Evolutionary conservation across 2,797 vertebrate genomes (phyloP).

Genomic region (Sternotherus odoratus): DNA sequence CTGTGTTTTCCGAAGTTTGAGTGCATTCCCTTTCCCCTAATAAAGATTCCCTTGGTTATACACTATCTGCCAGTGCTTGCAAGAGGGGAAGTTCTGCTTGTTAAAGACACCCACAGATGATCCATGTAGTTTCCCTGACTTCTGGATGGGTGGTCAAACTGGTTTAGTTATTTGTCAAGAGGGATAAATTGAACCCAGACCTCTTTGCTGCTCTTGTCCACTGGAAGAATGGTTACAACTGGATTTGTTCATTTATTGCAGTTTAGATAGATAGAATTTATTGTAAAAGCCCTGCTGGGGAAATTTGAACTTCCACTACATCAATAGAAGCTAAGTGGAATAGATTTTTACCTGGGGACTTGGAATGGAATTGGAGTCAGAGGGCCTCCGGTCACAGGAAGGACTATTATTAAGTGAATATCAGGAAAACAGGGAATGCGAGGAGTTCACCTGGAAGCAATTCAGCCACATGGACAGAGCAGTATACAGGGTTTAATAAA

Average conservation of each 20-base stretch:
- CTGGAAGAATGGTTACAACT: background rate
- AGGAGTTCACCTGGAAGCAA: background rate
- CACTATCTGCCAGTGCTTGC: background rate
- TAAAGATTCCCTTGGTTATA: background rate
- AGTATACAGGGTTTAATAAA: background rate
- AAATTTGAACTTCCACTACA: background rate
- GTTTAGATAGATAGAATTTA: background rate
- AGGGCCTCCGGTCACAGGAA: background rate
- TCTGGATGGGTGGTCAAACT: background rate
- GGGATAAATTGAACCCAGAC: background rate
- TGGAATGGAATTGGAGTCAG: background rate
- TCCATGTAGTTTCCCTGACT: background rate
- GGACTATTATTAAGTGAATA: background rate
- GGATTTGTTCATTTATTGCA: background rate
- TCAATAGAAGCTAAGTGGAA: background rate
- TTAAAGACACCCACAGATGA: background rate
- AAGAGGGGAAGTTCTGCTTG: background rate
- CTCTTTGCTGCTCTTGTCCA: background rate
- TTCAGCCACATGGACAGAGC: background rate
- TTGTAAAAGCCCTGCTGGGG: background rate
- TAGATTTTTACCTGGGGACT: background rate
- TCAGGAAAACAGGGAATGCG: background rate
- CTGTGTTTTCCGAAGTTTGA: background rate
- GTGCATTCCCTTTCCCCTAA: background rate
- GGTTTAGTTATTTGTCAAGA: background rate